Evolutionary conservation across 2,888 invertebrate species (phyloP).

Genomic region (Drosophila ustulata): DNA sequence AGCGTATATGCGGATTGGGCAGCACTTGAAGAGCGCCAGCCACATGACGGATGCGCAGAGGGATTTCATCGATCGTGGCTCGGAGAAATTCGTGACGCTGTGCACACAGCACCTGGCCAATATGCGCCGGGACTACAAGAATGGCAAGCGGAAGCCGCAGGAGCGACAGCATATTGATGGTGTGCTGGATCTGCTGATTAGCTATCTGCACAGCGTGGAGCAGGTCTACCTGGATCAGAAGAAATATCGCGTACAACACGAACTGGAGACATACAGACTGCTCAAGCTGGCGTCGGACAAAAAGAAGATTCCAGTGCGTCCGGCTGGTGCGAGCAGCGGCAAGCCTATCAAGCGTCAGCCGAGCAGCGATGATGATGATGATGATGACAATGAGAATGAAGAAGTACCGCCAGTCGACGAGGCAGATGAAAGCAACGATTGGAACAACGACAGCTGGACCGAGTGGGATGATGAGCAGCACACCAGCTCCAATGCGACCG

Average conservation of each 20-base stretch:
- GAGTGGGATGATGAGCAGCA: conserved; percentile 57
- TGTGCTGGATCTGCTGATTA: conserved; percentile 91
- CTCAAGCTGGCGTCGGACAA: conserved; percentile 88
- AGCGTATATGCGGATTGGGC: conserved; percentile 93
- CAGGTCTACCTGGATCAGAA: conserved; percentile 95
- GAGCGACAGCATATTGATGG: conserved; percentile 91
- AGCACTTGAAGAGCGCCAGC: conserved; percentile 89
- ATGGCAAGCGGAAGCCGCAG: conserved; percentile 87
- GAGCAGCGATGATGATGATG: conserved; percentile 20
- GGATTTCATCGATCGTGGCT: conserved; percentile 94
- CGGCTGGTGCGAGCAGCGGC: conserved; percentile 67
- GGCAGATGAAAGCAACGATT: conserved; percentile 53
- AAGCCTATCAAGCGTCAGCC: conserved; percentile 41
- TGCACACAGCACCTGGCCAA: conserved; percentile 92
- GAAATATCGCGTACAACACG: conserved; percentile 93
- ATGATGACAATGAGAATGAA: conserved; percentile 14
- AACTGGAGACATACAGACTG: conserved; percentile 92
- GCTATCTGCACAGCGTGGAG: conserved; percentile 93
- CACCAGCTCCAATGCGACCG: conserved; percentile 4
- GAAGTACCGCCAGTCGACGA: conserved; percentile 2
- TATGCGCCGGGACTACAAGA: conserved; percentile 89
- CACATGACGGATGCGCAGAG: conserved; percentile 93
- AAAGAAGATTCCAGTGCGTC: conserved; percentile 82
- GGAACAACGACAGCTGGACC: conserved; percentile 65
- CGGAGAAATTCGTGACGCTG: conserved; percentile 92